Evolutionary conservation across 2,113 vertebrate species (phyloP), one percentile per base, ranked within the genome.

Genomic region (Phalacrocorax aristotelis): DNA sequence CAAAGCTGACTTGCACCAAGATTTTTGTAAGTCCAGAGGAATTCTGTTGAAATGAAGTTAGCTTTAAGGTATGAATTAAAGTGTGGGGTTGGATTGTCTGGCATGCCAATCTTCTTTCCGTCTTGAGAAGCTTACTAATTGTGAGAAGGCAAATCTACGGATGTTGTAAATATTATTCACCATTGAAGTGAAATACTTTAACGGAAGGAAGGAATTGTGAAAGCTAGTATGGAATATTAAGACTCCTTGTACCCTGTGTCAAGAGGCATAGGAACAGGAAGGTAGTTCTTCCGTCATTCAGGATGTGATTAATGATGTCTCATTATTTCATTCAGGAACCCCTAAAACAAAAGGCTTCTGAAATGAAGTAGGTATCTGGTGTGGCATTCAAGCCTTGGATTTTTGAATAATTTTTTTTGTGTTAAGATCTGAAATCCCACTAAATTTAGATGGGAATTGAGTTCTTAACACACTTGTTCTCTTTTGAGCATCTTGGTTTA

Each of bases 261-360:
- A 69, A 97, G 93, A 96, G 89, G 80, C 79, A 54, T 65, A 95
- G 75, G 70, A 97, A 78, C 83, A 96, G 97, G 98, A 98, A 98
- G 94, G 96, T 88, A 88, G 95, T 94, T 92, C 91, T 95, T 94
- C 96, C 95, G 81, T 97, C 97, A 89, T 88, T 96, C 97, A 97
- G 98, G 97, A 98, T 98, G 92, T 97, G 96, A 96, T 97, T 97
- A 97, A 95, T 95, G 96, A 96, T 91, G 68, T 95, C 83, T 98
- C 94, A 97, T 94, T 90, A 95, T 97, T 97, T 96, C 96, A 93
- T 98, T 97, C 97, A 98, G 97, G 97, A 97, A 97, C 74, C 76
- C 83, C 94, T 91, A 94, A 98, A 98, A 96, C 95, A 97, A 97
- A 97, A 96, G 93, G 83, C 51, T 77, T 20, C 87, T 93, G 38